Conservation (phyloP, 2,797 vertebrate genomes). For the Phataginus tetradactyla region DNA sequence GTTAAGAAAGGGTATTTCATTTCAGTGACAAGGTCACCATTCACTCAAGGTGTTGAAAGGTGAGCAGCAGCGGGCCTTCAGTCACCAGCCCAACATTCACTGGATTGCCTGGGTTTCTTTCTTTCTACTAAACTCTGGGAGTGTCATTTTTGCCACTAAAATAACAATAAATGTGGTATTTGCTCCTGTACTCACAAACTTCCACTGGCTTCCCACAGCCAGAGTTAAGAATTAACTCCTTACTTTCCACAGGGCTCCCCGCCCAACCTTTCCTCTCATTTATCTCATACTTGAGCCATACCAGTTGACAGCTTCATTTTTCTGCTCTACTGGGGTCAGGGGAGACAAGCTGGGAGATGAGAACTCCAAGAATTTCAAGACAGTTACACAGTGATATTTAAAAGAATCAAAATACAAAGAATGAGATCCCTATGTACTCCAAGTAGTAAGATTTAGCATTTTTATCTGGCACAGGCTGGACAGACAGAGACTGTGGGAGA, state of each 20-base stretch:
- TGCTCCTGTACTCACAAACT: neutral
- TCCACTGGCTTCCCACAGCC: fast-evolving
- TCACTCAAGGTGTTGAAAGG: neutral
- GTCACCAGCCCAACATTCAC: neutral
- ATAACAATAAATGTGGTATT: neutral
- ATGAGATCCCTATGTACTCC: neutral
- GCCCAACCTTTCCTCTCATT: neutral
- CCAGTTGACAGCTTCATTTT: fast-evolving
- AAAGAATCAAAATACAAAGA: neutral
- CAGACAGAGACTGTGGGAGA: neutral
- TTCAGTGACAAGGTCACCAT: neutral
- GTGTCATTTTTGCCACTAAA: neutral
- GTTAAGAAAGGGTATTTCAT: neutral
- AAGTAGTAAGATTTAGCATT: neutral
- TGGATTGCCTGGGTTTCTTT: neutral
- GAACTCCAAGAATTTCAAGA: neutral
- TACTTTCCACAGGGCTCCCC: neutral
- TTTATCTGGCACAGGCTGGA: neutral
- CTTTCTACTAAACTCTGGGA: neutral
- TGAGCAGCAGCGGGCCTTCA: too few relatives aligned
- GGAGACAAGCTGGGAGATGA: neutral
- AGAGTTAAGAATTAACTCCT: neutral
- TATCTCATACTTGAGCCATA: neutral
- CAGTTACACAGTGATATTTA: neutral
- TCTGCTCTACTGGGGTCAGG: neutral